A percentile compares a stretch with the other conserved stretches of the same genome.
Conservation (phyloP, 2,797 vertebrate species). For the Potorous gilbertii region DNA sequence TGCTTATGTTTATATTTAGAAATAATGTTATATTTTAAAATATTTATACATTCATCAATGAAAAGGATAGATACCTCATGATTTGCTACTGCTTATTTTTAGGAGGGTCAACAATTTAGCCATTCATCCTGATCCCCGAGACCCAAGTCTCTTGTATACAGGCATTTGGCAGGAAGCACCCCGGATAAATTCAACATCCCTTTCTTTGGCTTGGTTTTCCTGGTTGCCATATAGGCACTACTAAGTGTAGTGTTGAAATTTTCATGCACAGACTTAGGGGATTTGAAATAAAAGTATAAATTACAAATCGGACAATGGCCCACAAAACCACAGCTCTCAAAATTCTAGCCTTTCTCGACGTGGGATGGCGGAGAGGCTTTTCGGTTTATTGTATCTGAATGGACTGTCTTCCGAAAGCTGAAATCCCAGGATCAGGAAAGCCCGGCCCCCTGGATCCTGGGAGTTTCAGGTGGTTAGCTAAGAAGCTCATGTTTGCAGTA, state of each 20-base stretch:
- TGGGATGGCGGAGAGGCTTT: neutral
- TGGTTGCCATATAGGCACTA: neutral
- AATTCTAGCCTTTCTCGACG: neutral
- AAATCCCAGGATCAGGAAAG: neutral
- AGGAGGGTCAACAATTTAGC: neutral
- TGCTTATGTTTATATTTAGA: neutral
- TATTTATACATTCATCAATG: neutral
- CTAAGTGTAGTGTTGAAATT: too few species aligned
- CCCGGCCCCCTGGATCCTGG: neutral
- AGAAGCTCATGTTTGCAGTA: neutral
- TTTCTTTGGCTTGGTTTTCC: neutral
- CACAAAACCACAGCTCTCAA: neutral
- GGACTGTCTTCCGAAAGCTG: neutral
- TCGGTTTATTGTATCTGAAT: neutral
- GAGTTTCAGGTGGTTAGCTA: neutral
- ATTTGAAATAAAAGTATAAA: neutral
- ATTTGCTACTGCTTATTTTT: neutral
- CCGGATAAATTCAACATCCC: neutral
- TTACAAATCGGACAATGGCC: neutral
- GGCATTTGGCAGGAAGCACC: slow-evolving; percentile 36
- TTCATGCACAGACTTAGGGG: neutral
- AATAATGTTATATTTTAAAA: neutral
- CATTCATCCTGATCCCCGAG: neutral
- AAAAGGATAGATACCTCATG: neutral
- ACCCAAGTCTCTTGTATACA: neutral